Base-by-base conservation (phyloP, 37 sponge, comb jelly and placozoan genomes). In the Oopsacas minuta region DNA sequence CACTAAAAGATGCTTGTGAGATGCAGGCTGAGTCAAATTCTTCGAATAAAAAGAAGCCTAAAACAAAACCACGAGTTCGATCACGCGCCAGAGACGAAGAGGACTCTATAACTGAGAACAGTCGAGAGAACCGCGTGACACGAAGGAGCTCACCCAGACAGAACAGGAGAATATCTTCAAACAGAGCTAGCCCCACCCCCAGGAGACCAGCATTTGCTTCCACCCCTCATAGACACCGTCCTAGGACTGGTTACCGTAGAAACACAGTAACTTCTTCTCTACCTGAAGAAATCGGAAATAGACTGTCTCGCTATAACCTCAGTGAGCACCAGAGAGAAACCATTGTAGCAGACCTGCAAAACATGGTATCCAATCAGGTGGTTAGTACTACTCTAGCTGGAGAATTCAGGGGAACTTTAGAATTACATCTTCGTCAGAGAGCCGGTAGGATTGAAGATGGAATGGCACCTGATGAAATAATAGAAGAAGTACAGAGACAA, bases 381-480 rank as follows among this genome's bases (percentile, higher is more conserved):
- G 96, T 95, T 23, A 87, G 90, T 25, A 88, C 88, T 42, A 86
- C 91, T 0, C 89, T 95, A 37, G 88, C 88, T 28, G 91, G 93
- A 5, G 90, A 92, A 25, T 91, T 95, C 53, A 52, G 96, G 81
- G 91, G 93, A 36, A 91, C 89, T 12, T 83, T 95, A 30, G 96
- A 95, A 83, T 84, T 92, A 17, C 92, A 94, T 82, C 89, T 94
- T 38, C 92, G 91, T 83, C 90, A 88, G 81, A 52, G 53, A 0
- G 37, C 75, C 30, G 75, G 30, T 7, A 10, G 39, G 23, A 37
- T 82, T 3, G 83, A 38, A 38, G 83, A 82, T 25, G 38, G 39
- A 20, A 37, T 82, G 83, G 37, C 5, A 23, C 38, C 83, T 10
- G 38, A 82, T 7, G 39, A 36, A 3, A 37, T 82, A 10, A 5